Base-by-base conservation (phyloP, 2,797 vertebrate species). In the Halcyon chelicuti region DNA sequence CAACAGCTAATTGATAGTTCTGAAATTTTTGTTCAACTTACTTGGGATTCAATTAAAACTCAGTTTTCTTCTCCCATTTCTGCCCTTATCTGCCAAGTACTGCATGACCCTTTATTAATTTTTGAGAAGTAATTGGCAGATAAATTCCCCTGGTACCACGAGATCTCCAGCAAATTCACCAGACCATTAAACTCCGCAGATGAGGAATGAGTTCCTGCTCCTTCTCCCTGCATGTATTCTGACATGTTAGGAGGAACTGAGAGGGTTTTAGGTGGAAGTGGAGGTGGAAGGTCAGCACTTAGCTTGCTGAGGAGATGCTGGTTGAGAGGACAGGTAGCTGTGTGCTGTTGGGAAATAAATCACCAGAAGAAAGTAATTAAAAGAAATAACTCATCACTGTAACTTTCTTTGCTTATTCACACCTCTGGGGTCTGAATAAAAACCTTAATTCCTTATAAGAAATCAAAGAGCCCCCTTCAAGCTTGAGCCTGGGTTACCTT, bases 61-160 rank as follows among this genome's bases (percentile, higher is more conserved):
- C 33, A 54, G 9, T 12, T 75, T 66, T 90, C 18, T 60, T 66
- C 42, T 74, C 31, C 42, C 28, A 7, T 40, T 79, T 66, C 80
- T 95, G 73, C 57, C 73, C 52, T 85, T 76, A 79, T 47, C 75
- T 91, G 68, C 58, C 66, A 67, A 82, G 49, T 10, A n/a, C 71
- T 77, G 68, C 14, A 0, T 55, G 66, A 95, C 70, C 58, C 51
- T 83, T 49, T 9, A 26, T 55, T 94, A 57, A 55, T 91, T 93
- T 60, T 66, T 55, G 39, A 78, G 85, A 89, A 88, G 51, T 81
- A 94, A 86, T 66, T 94, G 82, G 73, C 85, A 91, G 94, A 88
- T 88, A 73, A 88, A 94, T 86, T 68, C 65, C 65, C 42, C 28
- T 8, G 1, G 58, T 65, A 86, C 47, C 82, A 95, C 0, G 2